Evolutionary conservation across 2,113 vertebrate species (phyloP).

Genomic region (Rhinolophus sinicus): DNA sequence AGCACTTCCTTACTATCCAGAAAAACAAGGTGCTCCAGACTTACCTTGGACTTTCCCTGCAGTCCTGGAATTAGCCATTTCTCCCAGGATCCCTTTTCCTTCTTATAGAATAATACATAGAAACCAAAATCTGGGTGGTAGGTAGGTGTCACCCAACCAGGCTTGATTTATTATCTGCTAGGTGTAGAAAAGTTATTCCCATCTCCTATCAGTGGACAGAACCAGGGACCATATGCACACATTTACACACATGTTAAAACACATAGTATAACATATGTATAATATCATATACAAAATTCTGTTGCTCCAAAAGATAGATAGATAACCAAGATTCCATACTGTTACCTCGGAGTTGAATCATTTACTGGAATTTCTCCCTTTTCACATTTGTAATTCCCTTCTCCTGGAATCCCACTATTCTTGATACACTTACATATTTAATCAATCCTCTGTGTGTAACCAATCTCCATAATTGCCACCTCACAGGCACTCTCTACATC

Average conservation of each 20-base stretch:
- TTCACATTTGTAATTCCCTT: not conserved
- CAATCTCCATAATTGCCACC: not conserved
- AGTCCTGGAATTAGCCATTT: not conserved
- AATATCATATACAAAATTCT: not conserved
- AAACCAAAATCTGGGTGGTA: not conserved
- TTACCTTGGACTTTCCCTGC: not conserved
- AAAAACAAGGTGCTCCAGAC: not conserved
- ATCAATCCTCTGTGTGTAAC: not conserved
- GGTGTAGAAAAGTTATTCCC: not conserved
- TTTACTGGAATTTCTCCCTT: not conserved
- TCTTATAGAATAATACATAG: not conserved
- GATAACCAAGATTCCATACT: not conserved
- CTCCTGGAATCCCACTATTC: not conserved
- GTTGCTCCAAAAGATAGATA: not conserved
- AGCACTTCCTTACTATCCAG: not conserved
- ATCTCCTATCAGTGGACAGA: not conserved
- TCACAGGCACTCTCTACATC: not conserved
- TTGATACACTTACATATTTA: not conserved
- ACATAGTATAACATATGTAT: not conserved
- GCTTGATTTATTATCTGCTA: not conserved
- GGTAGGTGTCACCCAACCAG: not conserved
- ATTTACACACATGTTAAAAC: not conserved
- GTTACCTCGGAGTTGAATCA: not conserved
- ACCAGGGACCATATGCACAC: not conserved
- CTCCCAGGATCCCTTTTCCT: not conserved